Conservation (phyloP, 1,140 invertebrate genomes). For the Drosophila setifemur region DNA sequence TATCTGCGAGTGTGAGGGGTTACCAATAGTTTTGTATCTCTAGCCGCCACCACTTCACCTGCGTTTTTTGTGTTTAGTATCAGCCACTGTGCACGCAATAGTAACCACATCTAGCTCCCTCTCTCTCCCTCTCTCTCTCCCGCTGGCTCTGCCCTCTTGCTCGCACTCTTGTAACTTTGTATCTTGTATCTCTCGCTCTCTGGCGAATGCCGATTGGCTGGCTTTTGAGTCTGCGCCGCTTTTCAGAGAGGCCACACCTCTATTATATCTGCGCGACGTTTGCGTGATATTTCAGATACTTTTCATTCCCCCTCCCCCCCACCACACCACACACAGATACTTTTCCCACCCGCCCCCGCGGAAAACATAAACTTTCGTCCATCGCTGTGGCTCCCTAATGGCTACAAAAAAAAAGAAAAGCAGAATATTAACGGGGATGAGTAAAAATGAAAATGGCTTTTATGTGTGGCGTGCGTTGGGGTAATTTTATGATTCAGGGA, state of each 20-base stretch:
- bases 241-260: slow-evolving; percentile 70
- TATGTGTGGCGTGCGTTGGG: slow-evolving; percentile 73
- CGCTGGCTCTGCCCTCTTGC: slow-evolving; percentile 6
- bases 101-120: slow-evolving; percentile 20
- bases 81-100: slow-evolving; percentile 68
- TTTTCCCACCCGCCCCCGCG: background rate
- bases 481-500: slow-evolving; percentile 73
- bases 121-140: slow-evolving; percentile 5
- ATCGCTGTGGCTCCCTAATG: slow-evolving; percentile 38
- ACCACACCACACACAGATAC: background rate
- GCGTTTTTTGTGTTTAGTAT: slow-evolving; percentile 30
- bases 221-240: slow-evolving; percentile 59
- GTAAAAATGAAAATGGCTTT: slow-evolving; percentile 75
- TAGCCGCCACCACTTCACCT: slow-evolving; percentile 56
- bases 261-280: slow-evolving; percentile 46
- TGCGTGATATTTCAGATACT: slow-evolving; percentile 39
- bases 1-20: slow-evolving; percentile 9
- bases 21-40: slow-evolving; percentile 16
- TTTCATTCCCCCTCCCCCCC: background rate
- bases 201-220: slow-evolving; percentile 54
- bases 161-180: slow-evolving; percentile 15
- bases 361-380: slow-evolving; percentile 45
- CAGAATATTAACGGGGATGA: slow-evolving; percentile 15
- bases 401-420: slow-evolving; percentile 1
- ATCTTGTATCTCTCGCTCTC: slow-evolving; percentile 33